phyloP scores from a whole-genome alignment of 2,888 invertebrate genomes.

The Cancer borealis region DNA sequence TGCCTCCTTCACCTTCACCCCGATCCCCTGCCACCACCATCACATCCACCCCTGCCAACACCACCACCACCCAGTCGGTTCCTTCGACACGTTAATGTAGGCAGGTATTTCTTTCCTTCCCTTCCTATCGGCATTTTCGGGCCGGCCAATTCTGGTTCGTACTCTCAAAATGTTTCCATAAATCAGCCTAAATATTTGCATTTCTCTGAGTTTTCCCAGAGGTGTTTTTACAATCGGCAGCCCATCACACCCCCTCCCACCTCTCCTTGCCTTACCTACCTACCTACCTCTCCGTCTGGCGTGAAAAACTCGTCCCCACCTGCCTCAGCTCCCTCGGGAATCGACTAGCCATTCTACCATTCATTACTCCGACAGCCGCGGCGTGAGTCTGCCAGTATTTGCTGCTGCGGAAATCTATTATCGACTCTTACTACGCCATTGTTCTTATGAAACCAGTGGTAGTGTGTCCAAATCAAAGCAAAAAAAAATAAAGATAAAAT shows the following conservation, averaged over 20 bases:
- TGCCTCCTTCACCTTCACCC: not conserved
- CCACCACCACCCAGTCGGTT: not conserved
- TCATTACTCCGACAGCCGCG: conserved; percentile 20
- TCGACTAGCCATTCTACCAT: not conserved
- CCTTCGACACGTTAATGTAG: not conserved
- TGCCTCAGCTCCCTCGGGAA: not conserved
- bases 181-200: conserved; percentile 29
- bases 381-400: conserved; percentile 36
- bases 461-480: not conserved
- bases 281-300: not conserved
- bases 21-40: not conserved
- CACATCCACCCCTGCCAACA: not conserved
- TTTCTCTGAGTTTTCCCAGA: not conserved
- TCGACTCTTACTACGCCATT: not conserved
- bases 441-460: not conserved
- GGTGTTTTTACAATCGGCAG: conserved; percentile 5
- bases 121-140: conserved; percentile 20
- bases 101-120: conserved; percentile 14
- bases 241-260: not conserved
- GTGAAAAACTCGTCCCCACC: conserved; percentile 5
- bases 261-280: not conserved
- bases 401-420: not conserved
- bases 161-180: conserved; percentile 29
- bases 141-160: conserved; percentile 6
- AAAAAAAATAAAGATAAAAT: not conserved